These are phyloP conservation scores for Zapornia atra DNA, from an alignment of 2,113 vertebrate species.

Conservation along the genomic window DNA sequence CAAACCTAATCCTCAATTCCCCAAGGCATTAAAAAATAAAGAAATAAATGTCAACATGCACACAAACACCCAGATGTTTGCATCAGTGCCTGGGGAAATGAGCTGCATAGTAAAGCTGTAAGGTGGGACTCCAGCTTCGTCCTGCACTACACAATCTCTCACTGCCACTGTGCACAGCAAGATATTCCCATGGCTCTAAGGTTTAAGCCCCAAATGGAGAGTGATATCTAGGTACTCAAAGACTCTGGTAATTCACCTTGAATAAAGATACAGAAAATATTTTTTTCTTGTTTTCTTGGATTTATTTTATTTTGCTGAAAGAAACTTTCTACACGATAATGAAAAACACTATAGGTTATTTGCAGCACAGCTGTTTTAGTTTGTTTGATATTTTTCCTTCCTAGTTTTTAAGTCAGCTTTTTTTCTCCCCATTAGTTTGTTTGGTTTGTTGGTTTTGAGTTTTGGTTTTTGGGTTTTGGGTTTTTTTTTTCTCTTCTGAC, in stretches of 20 bases:
- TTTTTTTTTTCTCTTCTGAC: not conserved
- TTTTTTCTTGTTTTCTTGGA: not conserved
- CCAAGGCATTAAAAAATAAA: not conserved
- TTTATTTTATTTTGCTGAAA: not conserved
- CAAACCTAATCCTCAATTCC: not conserved
- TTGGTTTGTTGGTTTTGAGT: not conserved
- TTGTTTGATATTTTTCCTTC: not conserved
- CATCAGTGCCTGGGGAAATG: not conserved
- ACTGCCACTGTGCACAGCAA: not conserved
- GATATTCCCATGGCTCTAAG: not conserved
- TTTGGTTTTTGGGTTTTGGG: too few species aligned
- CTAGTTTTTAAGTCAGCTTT: not conserved
- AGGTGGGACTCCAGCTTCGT: not conserved
- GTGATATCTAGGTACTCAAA: not conserved
- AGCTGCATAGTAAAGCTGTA: not conserved
- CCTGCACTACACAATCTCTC: not conserved
- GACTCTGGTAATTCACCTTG: not conserved
- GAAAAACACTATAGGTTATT: not conserved
- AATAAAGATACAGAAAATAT: not conserved
- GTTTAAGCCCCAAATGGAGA: not conserved
- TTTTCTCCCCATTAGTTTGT: not conserved
- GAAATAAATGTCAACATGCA: not conserved
- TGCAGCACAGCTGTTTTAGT: not conserved
- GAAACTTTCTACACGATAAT: not conserved
- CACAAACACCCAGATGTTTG: conserved; percentile 26